Evolutionary conservation across 2,797 vertebrate genomes (phyloP), one percentile per base, ranked within the genome.

Genomic region (Ctenochaetus hawaiiensis): DNA sequence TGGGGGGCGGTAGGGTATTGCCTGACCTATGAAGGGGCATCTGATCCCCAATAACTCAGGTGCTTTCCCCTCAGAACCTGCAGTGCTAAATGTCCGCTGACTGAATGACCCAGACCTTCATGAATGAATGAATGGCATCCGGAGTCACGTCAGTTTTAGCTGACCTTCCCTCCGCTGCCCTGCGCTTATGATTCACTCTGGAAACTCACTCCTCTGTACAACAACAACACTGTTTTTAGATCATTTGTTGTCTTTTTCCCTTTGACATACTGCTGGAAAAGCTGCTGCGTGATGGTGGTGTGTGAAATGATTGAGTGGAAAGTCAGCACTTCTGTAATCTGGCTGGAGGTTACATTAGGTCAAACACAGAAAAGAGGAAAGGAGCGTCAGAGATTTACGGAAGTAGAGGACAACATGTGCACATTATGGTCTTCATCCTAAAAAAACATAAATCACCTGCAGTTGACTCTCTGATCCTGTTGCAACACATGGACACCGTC

Each of bases 1-100:
- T 75, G 66, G 92, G 82, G 87, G 92, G 92, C 82, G 67, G 73
- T 87, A 91, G 72, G 87, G 83, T 83, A 90, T 87, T 71, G 68
- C 69, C 67, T 75, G 78, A 72, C 75, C 82, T 56, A 39, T 37
- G n/a, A 13, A 1, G 26, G 75, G 59, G 62, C 49, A 59, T 70
- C 49, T 80, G 77, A 80, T 67, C 72, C 78, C 45, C 70, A 84
- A 78, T 60, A 82, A 75, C 72, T 76, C 80, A 79, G 68, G 76
- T 85, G 80, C 77, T 72, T 77, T 18, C 51, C 61, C 58, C 47
- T 39, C 41, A 62, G 41, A 62, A 52, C 26, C 56, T 53, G 47
- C 20, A 22, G 44, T 68, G 62, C 54, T 45, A 56, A 71, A 77
- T 11, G 59, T 74, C 77, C 4, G 18, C 59, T 64, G 57, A 49